A percentile compares a stretch with the other conserved stretches of the same genome.
These are phyloP conservation scores for Sinocyclocheilus rhinocerous DNA, from an alignment of 2,113 vertebrate species.

Conservation along the genomic window DNA sequence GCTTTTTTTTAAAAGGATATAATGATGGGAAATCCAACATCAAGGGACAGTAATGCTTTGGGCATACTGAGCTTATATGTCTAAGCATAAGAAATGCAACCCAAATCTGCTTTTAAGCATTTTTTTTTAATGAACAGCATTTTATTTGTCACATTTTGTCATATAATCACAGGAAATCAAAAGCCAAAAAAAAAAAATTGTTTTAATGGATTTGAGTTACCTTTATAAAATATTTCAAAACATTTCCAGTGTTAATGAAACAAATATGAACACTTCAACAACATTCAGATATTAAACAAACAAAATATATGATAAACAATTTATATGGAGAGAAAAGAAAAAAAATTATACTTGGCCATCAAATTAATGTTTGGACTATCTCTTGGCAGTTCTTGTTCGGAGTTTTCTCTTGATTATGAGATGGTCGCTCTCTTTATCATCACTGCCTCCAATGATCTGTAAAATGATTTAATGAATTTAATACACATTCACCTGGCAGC, in stretches of 20 bases:
- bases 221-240: conserved; percentile 31
- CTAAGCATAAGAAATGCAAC: not conserved
- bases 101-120: not conserved
- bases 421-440: conserved; percentile 86
- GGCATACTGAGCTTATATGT: not conserved
- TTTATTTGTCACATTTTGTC: not conserved
- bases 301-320: not conserved
- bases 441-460: conserved; percentile 72
- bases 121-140: not conserved
- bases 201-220: not conserved
- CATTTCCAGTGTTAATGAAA: not conserved
- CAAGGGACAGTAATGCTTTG: not conserved
- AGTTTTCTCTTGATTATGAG: conserved; percentile 85
- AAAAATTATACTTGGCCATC: not conserved
- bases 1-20: not conserved
- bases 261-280: not conserved
- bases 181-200: not conserved
- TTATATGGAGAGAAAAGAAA: not conserved
- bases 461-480: conserved; percentile 50
- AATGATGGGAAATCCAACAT: not conserved
- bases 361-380: conserved; percentile 1
- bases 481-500: not conserved
- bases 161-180: not conserved
- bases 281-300: not conserved
- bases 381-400: conserved; percentile 76